Percentiles rank a stretch among this genome's conserved stretches.
Conservation (phyloP, 2,113 vertebrate genomes). For the Heterotis niloticus region DNA sequence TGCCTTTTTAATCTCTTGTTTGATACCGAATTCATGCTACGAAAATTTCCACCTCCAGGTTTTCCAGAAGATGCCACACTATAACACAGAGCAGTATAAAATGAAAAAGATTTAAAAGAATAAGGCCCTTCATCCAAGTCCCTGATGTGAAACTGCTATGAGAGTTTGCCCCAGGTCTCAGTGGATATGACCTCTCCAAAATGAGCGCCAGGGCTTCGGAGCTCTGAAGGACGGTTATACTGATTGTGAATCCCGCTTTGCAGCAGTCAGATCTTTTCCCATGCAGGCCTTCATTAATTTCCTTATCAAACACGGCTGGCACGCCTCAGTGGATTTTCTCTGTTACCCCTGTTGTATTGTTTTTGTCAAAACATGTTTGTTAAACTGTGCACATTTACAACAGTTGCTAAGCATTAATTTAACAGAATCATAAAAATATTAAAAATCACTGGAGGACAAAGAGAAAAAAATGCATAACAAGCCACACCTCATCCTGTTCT, state of each 20-base stretch:
- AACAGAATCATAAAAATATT: too few relatives aligned
- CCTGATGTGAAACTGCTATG: constrained; percentile 2
- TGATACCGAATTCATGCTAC: not conserved
- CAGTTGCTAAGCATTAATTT: too few relatives aligned
- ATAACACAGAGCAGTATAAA: not conserved
- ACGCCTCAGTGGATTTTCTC: too few relatives aligned
- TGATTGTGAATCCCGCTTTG: not conserved
- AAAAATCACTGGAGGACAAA: too few relatives aligned
- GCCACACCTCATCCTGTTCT: too few relatives aligned
- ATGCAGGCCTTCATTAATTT: too few relatives aligned
- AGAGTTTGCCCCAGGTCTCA: not conserved
- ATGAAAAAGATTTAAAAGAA: not conserved
- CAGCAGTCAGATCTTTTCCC: too few relatives aligned
- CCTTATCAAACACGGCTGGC: too few relatives aligned
- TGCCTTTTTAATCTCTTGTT: constrained; percentile 2
- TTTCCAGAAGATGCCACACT: not conserved
- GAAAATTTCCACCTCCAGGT: not conserved
- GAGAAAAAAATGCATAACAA: too few relatives aligned
- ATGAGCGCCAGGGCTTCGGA: not conserved
- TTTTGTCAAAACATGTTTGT: too few relatives aligned
- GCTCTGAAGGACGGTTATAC: not conserved
- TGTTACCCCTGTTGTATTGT: too few relatives aligned
- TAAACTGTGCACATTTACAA: too few relatives aligned
- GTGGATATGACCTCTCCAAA: not conserved
- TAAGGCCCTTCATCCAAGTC: not conserved